phyloP scores from a whole-genome alignment of 1,140 invertebrate species.

The Nymphalis io region DNA sequence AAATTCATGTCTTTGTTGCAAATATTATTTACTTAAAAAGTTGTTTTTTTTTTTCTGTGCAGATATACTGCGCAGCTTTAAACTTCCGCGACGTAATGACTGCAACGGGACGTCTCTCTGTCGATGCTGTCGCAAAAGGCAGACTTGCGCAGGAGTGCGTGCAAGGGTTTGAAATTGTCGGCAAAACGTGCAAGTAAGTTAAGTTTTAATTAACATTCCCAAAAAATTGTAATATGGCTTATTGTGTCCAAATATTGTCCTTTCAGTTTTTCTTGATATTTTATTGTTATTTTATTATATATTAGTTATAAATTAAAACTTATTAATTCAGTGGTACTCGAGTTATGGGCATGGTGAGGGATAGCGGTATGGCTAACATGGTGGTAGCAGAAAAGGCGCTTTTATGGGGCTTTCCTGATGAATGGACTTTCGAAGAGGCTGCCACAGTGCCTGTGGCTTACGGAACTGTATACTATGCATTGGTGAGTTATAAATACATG shows the following conservation, averaged over 20 bases:
- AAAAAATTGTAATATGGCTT: no score
- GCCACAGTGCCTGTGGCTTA: constrained; percentile 94
- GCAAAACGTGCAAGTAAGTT: constrained; percentile 76
- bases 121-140: constrained; percentile 82
- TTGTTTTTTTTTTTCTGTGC: no score
- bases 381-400: constrained; percentile 82
- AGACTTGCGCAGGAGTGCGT: constrained; percentile 84
- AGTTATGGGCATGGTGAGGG: constrained; percentile 86
- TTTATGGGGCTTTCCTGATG: constrained; percentile 89
- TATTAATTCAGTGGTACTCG: constrained; percentile 80
- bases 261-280: no score
- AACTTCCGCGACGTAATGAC: constrained; percentile 92
- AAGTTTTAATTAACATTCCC: not conserved
- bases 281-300: no score
- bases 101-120: constrained; percentile 86
- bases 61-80: constrained; percentile 85
- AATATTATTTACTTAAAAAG: no score
- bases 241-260: no score
- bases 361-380: constrained; percentile 83
- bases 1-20: no score
- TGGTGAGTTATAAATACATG: constrained; percentile 72
- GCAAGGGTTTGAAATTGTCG: constrained; percentile 88
- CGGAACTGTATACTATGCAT: constrained; percentile 90
- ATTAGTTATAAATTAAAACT: no score
- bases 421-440: constrained; percentile 83